These are phyloP conservation scores for Rhorus exstirpatorius DNA, from an alignment of 2,888 invertebrate genomes.

Conservation along the genomic window DNA sequence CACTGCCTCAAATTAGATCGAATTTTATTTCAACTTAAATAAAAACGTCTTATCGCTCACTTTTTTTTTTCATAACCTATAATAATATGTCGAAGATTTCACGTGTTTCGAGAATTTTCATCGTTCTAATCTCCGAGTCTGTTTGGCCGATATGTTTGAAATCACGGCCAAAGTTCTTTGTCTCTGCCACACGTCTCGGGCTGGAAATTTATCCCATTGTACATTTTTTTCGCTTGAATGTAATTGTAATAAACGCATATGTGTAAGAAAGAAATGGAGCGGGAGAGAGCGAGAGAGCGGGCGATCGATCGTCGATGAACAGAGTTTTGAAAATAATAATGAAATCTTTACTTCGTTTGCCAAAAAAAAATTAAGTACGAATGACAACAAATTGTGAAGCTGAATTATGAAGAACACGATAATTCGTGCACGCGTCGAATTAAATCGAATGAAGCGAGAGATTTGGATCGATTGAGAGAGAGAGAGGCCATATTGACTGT, in stretches of 20 bases:
- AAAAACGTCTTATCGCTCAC: no score
- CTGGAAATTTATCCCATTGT: slow-evolving; percentile 65
- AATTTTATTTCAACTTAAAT: background rate
- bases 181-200: slow-evolving; percentile 55
- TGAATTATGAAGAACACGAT: no score
- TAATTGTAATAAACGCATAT: slow-evolving; percentile 36
- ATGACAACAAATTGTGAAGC: no score
- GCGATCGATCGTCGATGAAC: slow-evolving; percentile 27
- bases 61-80: no score
- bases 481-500: no score
- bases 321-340: slow-evolving; percentile 79
- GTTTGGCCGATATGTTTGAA: slow-evolving; percentile 50
- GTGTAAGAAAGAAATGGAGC: background rate
- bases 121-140: no score
- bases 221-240: slow-evolving; percentile 65
- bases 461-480: no score
- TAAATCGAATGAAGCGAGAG: no score
- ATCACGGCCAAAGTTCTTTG: slow-evolving; percentile 42
- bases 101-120: no score
- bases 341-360: background rate
- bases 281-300: slow-evolving; percentile 3
- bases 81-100: no score
- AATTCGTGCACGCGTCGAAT: no score
- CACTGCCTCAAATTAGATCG: slow-evolving; percentile 2
- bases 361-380: no score